Evolutionary conservation across 2,888 invertebrate genomes (phyloP).

Genomic region (Cataglyphis cursor): DNA sequence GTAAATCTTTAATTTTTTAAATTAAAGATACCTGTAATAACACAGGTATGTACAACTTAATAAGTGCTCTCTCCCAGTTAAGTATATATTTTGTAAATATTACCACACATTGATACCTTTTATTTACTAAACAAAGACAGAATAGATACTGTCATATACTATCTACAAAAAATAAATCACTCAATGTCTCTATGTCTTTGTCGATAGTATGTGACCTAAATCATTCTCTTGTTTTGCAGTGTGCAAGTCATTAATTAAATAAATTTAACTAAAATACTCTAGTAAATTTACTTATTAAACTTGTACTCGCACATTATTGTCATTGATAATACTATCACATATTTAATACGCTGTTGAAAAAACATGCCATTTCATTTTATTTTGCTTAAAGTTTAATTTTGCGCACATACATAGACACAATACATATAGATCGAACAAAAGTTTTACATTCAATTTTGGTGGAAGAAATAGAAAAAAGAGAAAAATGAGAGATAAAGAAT

Average conservation of each 20-base stretch:
- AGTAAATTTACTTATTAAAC: slow-evolving; percentile 59
- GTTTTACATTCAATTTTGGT: not conserved
- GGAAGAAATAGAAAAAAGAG: not conserved
- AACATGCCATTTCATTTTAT: not conserved
- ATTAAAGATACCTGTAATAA: slow-evolving; percentile 32
- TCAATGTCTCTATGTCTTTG: not conserved
- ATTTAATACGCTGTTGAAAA: slow-evolving; percentile 51
- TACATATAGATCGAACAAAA: not conserved
- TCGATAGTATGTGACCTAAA: slow-evolving; percentile 34
- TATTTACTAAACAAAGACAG: not conserved
- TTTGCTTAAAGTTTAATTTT: not conserved
- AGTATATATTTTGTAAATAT: slow-evolving; percentile 14
- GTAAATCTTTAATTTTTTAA: slow-evolving; percentile 23
- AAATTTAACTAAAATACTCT: slow-evolving; percentile 73
- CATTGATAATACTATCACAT: slow-evolving; percentile 53
- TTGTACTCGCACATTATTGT: slow-evolving; percentile 49
- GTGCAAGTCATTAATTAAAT: slow-evolving; percentile 63
- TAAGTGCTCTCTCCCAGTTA: slow-evolving; percentile 24
- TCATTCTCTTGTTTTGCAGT: slow-evolving; percentile 47
- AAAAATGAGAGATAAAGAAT: not conserved
- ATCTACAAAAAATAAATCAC: not conserved
- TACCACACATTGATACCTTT: not conserved
- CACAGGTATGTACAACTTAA: slow-evolving; percentile 15
- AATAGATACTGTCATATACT: not conserved
- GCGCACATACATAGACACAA: not conserved